Evolutionary conservation across 2,888 invertebrate species (phyloP).

Genomic region (Perithous albicinctus): DNA sequence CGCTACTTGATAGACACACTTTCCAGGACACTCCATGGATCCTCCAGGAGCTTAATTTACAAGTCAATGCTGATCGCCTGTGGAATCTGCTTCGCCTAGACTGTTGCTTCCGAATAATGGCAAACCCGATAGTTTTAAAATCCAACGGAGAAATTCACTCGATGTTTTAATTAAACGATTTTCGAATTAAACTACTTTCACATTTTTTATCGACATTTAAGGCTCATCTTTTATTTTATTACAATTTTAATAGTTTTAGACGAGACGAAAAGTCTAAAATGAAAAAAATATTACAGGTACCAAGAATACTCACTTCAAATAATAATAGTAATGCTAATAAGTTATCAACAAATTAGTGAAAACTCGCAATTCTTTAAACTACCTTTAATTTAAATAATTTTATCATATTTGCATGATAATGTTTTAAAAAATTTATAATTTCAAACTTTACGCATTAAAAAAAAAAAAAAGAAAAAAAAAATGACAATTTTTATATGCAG

Average conservation of each 20-base stretch:
- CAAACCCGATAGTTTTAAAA: not conserved
- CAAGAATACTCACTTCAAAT: too few species aligned
- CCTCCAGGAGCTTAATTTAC: slow-evolving; percentile 42
- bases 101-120: slow-evolving; percentile 15
- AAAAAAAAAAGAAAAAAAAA: too few species aligned
- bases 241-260: not conserved
- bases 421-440: too few species aligned
- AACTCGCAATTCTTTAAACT: too few species aligned
- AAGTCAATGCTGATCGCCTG: slow-evolving; percentile 36
- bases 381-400: too few species aligned
- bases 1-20: slow-evolving; percentile 45
- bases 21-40: slow-evolving; percentile 34
- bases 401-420: too few species aligned
- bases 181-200: not conserved
- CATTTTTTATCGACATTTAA: not conserved
- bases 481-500: too few species aligned
- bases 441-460: too few species aligned
- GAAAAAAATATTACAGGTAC: too few species aligned
- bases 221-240: not conserved
- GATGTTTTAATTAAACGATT: not conserved
- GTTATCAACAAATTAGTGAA: too few species aligned
- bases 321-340: too few species aligned
- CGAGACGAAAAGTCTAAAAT: too few species aligned
- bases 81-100: slow-evolving; percentile 28
- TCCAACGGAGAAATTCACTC: not conserved